Evolutionary conservation across 2,888 invertebrate genomes (phyloP).

Genomic region (Platerodrilus igneus): DNA sequence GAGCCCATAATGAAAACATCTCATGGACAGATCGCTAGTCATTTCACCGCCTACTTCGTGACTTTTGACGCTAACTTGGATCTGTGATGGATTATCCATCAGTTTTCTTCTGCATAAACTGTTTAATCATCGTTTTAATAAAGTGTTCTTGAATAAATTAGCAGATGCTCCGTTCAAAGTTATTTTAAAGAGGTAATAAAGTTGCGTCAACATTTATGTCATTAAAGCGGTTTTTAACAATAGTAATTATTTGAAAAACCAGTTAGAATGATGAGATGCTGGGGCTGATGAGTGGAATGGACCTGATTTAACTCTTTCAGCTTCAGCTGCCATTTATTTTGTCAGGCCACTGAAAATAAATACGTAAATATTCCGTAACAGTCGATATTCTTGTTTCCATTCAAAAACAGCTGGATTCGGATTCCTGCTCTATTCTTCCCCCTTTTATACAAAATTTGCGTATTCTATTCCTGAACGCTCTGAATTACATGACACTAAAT

Average conservation of each 20-base stretch:
- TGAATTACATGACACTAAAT: not conserved
- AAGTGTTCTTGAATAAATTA: slow-evolving; percentile 35
- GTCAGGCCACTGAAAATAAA: slow-evolving; percentile 33
- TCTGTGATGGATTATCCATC: slow-evolving; percentile 45
- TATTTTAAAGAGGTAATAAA: too few relatives aligned
- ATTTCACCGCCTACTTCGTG: slow-evolving; percentile 50
- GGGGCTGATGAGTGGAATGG: slow-evolving; percentile 20
- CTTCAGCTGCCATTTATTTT: slow-evolving; percentile 34
- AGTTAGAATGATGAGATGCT: slow-evolving; percentile 22
- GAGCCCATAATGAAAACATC: slow-evolving; percentile 51
- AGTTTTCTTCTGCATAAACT: slow-evolving; percentile 32
- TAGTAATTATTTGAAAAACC: slow-evolving; percentile 16
- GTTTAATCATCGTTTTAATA: slow-evolving; percentile 48
- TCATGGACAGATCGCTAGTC: slow-evolving; percentile 50
- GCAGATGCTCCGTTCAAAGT: slow-evolving; percentile 11
- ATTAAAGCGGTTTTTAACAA: slow-evolving; percentile 16
- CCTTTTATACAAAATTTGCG: too few relatives aligned
- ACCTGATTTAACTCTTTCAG: slow-evolving; percentile 32
- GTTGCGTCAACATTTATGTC: not conserved
- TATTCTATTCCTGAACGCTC: not conserved
- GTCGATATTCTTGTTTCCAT: too few relatives aligned
- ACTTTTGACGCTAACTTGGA: slow-evolving; percentile 49
- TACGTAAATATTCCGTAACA: too few relatives aligned
- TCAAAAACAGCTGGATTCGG: too few relatives aligned
- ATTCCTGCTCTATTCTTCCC: too few relatives aligned